Conservation (phyloP, 2,113 vertebrate species). For the Oenanthe oenanthe region DNA sequence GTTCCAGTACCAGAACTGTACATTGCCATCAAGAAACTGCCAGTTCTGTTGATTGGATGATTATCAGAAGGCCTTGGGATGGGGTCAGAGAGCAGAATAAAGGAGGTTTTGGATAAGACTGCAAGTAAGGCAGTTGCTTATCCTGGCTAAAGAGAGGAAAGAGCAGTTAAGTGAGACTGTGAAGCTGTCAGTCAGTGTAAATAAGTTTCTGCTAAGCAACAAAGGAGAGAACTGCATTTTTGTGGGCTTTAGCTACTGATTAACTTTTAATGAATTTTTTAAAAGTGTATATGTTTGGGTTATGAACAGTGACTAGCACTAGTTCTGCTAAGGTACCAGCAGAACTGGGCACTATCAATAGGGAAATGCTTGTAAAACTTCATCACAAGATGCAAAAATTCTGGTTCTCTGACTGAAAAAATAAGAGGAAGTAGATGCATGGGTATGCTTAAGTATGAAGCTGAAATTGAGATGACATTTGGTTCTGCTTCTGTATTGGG, state of each 20-base stretch:
- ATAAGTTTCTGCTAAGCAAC: not conserved
- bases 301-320: not conserved
- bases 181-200: not conserved
- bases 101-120: not conserved
- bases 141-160: not conserved
- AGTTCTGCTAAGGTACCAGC: not conserved
- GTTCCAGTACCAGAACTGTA: not conserved
- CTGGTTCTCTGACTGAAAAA: not conserved
- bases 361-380: not conserved
- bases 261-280: not conserved
- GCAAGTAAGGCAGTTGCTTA: not conserved
- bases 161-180: not conserved
- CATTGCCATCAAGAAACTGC: not conserved
- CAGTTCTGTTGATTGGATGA: not conserved
- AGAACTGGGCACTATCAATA: not conserved
- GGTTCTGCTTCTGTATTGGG: not conserved
- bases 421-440: not conserved
- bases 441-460: not conserved
- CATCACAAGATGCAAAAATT: not conserved
- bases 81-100: not conserved
- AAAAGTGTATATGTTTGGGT: accelerated
- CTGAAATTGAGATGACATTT: not conserved
- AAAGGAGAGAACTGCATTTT: not conserved
- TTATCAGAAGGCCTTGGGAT: not conserved
- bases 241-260: not conserved